Conservation (phyloP, 1,140 invertebrate genomes). For the Belonocnema kinseyi region DNA sequence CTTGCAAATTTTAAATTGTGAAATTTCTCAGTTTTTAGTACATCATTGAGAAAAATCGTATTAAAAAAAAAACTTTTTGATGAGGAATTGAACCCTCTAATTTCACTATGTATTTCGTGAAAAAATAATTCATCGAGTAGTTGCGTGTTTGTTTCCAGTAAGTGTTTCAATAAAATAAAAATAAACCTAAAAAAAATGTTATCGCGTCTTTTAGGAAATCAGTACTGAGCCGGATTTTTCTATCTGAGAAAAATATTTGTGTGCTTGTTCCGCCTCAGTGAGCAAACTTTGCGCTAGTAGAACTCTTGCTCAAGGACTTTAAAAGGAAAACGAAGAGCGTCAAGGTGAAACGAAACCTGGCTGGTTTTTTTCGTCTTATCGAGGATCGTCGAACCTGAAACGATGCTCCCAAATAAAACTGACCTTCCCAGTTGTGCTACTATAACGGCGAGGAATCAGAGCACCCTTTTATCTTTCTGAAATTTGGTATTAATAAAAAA, state of each 20-base stretch:
- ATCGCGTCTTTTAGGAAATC: too few species aligned
- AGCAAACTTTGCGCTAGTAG: neutral
- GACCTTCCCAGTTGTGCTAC: slow-evolving; percentile 1
- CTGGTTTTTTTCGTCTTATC: neutral
- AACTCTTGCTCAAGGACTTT: slow-evolving; percentile 1
- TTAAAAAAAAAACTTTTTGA: too few species aligned
- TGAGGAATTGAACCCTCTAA: too few species aligned
- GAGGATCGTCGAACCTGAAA: slow-evolving; percentile 11
- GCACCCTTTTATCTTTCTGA: too few species aligned
- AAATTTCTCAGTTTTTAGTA: too few species aligned
- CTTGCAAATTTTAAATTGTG: too few species aligned
- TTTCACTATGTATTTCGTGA: too few species aligned
- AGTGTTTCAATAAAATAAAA: too few species aligned
- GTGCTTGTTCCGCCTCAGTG: neutral
- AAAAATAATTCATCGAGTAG: too few species aligned
- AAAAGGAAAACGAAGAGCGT: neutral
- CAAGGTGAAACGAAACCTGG: neutral
- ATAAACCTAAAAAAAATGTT: too few species aligned
- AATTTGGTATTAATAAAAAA: slow-evolving; percentile 1
- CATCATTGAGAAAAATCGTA: too few species aligned
- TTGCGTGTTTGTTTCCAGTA: too few species aligned
- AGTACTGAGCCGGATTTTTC: neutral
- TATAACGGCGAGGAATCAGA: slow-evolving; percentile 2
- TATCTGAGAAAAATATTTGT: neutral
- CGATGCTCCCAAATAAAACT: slow-evolving; percentile 5